Conservation (phyloP, 2,113 vertebrate genomes). For the Rhinolophus sinicus region DNA sequence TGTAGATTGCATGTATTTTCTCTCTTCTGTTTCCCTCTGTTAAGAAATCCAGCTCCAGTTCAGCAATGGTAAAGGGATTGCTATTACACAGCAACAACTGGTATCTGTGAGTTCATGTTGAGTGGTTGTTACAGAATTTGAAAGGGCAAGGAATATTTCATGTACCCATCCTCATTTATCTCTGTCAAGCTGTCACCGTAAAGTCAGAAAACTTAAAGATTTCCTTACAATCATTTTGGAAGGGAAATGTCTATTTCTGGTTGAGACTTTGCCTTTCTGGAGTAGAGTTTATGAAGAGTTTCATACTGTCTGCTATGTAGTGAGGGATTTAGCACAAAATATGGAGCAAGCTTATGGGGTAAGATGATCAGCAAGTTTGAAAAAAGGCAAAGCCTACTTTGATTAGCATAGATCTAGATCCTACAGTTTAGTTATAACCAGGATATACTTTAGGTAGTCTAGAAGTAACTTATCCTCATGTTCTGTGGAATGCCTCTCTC, state of each 20-base stretch:
- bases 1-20: not conserved
- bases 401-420: conserved; percentile 1
- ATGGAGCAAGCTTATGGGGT: not conserved
- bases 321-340: conserved; percentile 54
- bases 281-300: conserved; percentile 44
- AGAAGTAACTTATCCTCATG: conserved; percentile 6
- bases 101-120: conserved; percentile 49
- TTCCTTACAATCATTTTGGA: conserved; percentile 63
- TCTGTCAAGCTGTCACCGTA: conserved; percentile 55
- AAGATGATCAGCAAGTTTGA: conserved; percentile 27
- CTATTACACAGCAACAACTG: not conserved
- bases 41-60: conserved; percentile 27
- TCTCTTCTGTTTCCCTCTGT: not conserved
- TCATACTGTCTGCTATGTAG: conserved; percentile 39
- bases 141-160: conserved; percentile 57
- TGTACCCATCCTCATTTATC: conserved; percentile 3
- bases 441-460: not conserved
- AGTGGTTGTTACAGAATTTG: conserved; percentile 48
- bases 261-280: conserved; percentile 29
- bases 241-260: conserved; percentile 70
- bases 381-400: conserved; percentile 46
- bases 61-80: not conserved
- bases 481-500: not conserved
- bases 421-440: not conserved
- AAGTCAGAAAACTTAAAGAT: conserved; percentile 63